Evolutionary conservation across 2,888 invertebrate genomes (phyloP), one percentile per base, ranked within the genome.

Genomic region (Philonicus albiceps): DNA sequence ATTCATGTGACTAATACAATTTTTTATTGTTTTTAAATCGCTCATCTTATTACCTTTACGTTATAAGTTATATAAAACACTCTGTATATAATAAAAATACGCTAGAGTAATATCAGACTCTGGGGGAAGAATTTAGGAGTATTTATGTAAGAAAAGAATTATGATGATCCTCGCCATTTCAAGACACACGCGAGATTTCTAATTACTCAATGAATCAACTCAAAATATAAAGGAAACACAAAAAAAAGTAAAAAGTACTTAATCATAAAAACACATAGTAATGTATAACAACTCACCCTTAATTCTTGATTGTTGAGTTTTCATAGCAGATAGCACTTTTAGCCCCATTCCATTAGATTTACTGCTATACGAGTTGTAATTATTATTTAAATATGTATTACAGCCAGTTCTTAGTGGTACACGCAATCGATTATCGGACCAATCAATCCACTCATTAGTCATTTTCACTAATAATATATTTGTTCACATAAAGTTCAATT

Each of bases 361-460:
- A 40, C 90, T 89, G 87, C 89, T 88, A 86, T 90, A 89, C 40
- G 89, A 89, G 88, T 90, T 91, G 81, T 90, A 90, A 87, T 90
- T 90, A 86, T 88, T 89, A 87, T 89, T 88, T 27, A 90, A 88
- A 87, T 90, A 90, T n/a, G 90, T 88, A 86, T 90, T 89, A 87
- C 90, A 90, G 87, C 91, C 91, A 31, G 90, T 88, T 27, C 91
- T 88, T 83, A 91, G 87, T 11, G 92, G 92, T 43, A 90, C 90
- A 89, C 91, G 90, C 89, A 91, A 90, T 87, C 92, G 90, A 89
- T 90, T 90, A 89, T 92, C 92, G 87, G 90, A 90, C 91, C 91
- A 92, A 90, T 92, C 91, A 87, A 92, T 91, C 92, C 92, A 92
- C 89, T 92, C 92, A 90, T 92, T 92, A 89, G 92, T 92, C 92